phyloP scores from a whole-genome alignment of 2,113 vertebrate genomes.

The Vulpes vulpes region DNA sequence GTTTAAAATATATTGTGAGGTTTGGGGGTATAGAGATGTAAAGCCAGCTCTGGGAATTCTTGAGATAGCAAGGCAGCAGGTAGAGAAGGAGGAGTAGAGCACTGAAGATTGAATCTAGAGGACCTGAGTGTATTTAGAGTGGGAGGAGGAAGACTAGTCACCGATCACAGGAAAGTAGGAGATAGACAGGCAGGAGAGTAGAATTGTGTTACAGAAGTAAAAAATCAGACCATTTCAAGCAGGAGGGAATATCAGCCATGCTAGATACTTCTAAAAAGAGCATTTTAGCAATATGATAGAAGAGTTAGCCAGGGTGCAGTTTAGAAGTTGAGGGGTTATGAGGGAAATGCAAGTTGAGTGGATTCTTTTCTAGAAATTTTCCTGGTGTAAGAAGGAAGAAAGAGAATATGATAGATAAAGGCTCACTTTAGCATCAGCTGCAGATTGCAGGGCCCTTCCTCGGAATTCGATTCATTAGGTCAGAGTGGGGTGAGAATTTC shows the following conservation, averaged over 20 bases:
- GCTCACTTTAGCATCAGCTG: neutral
- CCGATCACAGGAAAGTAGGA: neutral
- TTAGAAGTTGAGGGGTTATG: neutral
- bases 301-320: neutral
- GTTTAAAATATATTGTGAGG: neutral
- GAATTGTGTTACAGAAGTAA: neutral
- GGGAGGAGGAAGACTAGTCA: neutral
- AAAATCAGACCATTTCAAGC: neutral
- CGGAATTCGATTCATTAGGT: neutral
- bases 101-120: neutral
- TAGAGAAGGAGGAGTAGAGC: neutral
- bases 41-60: neutral
- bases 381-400: neutral
- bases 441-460: neutral
- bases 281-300: neutral
- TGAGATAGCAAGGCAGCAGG: neutral
- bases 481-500: neutral
- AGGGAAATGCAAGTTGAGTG: neutral
- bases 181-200: neutral
- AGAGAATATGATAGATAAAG: neutral
- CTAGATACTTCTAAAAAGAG: neutral
- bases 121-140: neutral
- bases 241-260: neutral
- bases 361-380: constrained; percentile 44
- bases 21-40: neutral